Evolutionary conservation across 2,797 vertebrate genomes (phyloP).

Genomic region (Lepus townsendii): DNA sequence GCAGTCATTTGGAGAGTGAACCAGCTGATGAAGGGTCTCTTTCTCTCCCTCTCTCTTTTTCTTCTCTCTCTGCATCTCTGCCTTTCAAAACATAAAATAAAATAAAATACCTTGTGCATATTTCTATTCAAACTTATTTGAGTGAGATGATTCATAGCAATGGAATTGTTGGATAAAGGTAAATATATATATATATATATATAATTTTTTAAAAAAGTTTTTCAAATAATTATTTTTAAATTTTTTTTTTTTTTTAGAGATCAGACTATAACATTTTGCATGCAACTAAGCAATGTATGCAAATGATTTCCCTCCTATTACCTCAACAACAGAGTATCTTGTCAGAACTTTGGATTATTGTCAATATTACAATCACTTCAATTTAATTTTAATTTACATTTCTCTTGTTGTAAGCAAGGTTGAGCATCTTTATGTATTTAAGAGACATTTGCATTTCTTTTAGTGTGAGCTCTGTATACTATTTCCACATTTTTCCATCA

Average conservation of each 20-base stretch:
- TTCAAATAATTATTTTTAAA: too few species aligned
- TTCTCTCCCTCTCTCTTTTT: too few species aligned
- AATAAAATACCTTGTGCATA: background rate
- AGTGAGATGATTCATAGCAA: background rate
- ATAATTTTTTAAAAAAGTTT: background rate
- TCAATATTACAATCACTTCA: background rate
- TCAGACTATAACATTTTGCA: background rate
- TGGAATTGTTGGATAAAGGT: background rate
- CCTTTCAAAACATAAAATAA: too few species aligned
- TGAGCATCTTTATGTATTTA: background rate
- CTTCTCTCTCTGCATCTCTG: too few species aligned
- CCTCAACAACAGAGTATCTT: background rate
- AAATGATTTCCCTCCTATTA: background rate
- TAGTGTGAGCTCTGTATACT: background rate
- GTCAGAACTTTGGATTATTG: background rate
- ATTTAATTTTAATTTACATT: constrained; percentile 4
- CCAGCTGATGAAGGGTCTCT: too few species aligned
- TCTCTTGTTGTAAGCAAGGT: background rate
- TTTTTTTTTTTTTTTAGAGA: background rate
- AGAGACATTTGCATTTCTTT: background rate
- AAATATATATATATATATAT: background rate
- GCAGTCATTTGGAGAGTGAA: too few species aligned
- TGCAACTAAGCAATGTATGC: background rate
- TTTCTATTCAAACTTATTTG: background rate
- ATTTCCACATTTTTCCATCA: background rate